phyloP scores from a whole-genome alignment of 2,797 vertebrate genomes.

The Lepilemur ruficaudatus region DNA sequence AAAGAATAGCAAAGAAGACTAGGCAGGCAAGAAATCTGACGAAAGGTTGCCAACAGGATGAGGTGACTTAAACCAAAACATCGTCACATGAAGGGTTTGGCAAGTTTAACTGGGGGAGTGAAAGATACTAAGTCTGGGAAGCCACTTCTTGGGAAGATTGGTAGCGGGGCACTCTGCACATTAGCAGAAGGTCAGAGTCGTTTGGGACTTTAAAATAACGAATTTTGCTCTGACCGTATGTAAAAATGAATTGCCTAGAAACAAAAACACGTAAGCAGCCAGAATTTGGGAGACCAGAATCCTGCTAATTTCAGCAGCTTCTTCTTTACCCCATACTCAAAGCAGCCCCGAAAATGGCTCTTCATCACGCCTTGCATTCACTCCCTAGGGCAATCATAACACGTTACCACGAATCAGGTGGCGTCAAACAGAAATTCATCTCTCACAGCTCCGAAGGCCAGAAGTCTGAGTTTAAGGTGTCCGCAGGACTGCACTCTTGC shows the following conservation, averaged over 20 bases:
- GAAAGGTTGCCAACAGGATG: background rate
- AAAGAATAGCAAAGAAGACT: background rate
- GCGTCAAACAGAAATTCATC: background rate
- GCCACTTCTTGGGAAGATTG: background rate
- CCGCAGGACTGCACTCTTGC: background rate
- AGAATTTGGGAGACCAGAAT: background rate
- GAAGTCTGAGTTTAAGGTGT: background rate
- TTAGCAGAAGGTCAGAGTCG: background rate
- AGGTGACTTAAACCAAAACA: background rate
- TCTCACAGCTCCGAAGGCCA: background rate
- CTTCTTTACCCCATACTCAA: background rate
- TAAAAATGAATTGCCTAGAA: background rate
- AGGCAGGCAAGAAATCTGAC: background rate
- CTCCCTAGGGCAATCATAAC: background rate
- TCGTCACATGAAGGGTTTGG: background rate
- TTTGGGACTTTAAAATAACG: background rate
- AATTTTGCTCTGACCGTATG: background rate
- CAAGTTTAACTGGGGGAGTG: background rate
- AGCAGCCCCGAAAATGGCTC: background rate
- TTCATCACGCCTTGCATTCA: background rate
- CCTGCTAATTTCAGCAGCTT: background rate
- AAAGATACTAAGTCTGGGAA: background rate
- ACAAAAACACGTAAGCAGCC: background rate
- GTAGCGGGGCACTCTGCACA: accelerated
- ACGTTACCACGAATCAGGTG: background rate